Evolutionary conservation across 2,797 vertebrate species (phyloP).

Genomic region (Anomalospiza imberbis): DNA sequence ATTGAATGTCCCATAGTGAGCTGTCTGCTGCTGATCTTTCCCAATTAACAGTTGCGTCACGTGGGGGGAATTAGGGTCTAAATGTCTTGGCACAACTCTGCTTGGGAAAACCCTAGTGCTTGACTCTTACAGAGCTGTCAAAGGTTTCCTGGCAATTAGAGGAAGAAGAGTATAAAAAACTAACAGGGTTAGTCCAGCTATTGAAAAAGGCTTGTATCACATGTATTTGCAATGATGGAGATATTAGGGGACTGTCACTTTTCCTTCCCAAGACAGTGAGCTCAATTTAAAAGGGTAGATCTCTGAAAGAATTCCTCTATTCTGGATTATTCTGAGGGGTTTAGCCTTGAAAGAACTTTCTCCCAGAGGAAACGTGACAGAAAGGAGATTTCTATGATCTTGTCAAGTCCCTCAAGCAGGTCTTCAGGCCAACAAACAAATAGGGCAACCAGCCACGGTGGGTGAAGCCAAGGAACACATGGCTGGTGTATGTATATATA

Average conservation of each 20-base stretch:
- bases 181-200: neutral
- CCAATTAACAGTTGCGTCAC: neutral
- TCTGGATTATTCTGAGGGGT: neutral
- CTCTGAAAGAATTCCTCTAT: neutral
- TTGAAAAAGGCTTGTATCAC: neutral
- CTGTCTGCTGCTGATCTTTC: neutral
- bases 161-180: neutral
- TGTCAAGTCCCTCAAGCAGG: neutral
- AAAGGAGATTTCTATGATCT: constrained; percentile 33
- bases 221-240: neutral
- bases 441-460: neutral
- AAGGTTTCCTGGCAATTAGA: neutral
- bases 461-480: constrained; percentile 32
- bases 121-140: neutral
- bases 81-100: neutral
- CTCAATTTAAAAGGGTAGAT: neutral
- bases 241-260: neutral
- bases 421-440: constrained; percentile 19
- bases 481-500: neutral
- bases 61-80: neutral
- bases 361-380: neutral
- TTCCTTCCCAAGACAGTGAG: neutral
- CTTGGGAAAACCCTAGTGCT: neutral
- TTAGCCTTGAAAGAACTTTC: neutral
- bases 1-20: neutral